Evolutionary conservation across 2,888 invertebrate species (phyloP), one percentile per base, ranked within the genome.

Genomic region (Rhagonycha lutea): DNA sequence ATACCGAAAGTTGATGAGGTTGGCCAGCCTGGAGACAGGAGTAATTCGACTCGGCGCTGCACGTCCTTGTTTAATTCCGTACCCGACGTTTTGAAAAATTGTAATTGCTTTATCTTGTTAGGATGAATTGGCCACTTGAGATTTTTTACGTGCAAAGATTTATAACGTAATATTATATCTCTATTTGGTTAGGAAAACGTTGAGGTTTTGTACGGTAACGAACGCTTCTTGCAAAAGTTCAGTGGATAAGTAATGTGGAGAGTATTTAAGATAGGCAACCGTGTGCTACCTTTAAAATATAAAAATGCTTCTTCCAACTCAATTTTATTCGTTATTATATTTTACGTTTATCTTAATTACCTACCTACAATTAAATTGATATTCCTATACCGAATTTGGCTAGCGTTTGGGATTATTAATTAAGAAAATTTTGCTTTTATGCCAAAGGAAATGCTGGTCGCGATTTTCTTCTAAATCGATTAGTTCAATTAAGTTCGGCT

Each of bases 11-110:
- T 78, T 78, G 78, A 78, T 78, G 78, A 78, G 78, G 72, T 74
- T 74, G 76, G 78, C 72, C 76, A 76, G 77, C 73, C 75, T 72
- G 75, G 72, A 76, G 79, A 79, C 79, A 79, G 73, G 74, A 74
- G 73, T 82, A 83, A 84, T 83, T 84, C 79, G 80, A 80, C 73
- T 76, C 79, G 83, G 80, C 82, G 81, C 81, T 77, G 83, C 86
- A 85, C 85, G 85, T 86, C 81, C 84, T 83, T 83, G 85, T 84
- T 84, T 86, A 86, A 86, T 86, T 86, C 82, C 82, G 82, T 79
- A 79, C 81, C 77, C 81, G 86, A 86, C 86, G 83, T 86, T 86
- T 86, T 87, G 87, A 86, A 87, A 86, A 86, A 87, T 86, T 85
- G 86, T 86, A 86, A 87, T 87, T 87, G 86, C 86, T 85, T 85